A percentile compares a stretch with the other conserved stretches of the same genome.
Conservation (phyloP, 2,113 vertebrate species). For the Ardeotis arabs region DNA sequence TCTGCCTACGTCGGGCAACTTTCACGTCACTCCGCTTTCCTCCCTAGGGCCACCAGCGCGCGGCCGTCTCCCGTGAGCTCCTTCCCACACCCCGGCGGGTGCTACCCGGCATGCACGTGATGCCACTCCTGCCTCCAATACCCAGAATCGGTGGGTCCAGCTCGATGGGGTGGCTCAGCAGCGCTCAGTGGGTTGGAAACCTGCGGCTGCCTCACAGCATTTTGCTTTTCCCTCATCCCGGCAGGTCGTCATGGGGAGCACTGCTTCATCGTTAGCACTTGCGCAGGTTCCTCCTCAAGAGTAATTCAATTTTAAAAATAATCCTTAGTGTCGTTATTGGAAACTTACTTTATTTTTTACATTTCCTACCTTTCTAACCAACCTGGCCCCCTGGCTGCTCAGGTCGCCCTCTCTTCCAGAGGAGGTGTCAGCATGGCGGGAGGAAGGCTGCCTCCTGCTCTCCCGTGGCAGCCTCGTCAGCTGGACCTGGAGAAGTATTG, state of each 20-base stretch:
- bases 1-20: background rate
- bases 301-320: background rate
- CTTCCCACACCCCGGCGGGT: background rate
- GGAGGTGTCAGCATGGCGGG: fast-evolving
- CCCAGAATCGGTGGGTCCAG: fast-evolving
- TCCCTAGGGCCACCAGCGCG: background rate
- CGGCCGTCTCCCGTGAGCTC: background rate
- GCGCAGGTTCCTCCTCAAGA: background rate
- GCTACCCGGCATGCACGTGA: fast-evolving
- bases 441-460: background rate
- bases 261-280: background rate
- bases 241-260: fast-evolving
- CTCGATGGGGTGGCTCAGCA: background rate
- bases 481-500: conserved; percentile 39
- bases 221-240: background rate
- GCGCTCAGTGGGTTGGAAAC: fast-evolving
- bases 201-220: background rate
- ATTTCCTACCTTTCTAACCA: background rate
- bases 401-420: background rate
- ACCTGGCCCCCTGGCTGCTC: background rate
- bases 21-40: background rate
- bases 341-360: background rate
- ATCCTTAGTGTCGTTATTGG: background rate
- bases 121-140: fast-evolving
- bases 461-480: background rate